Conservation (phyloP, 2,888 invertebrate genomes). For the Diplazon laetatorius region DNA sequence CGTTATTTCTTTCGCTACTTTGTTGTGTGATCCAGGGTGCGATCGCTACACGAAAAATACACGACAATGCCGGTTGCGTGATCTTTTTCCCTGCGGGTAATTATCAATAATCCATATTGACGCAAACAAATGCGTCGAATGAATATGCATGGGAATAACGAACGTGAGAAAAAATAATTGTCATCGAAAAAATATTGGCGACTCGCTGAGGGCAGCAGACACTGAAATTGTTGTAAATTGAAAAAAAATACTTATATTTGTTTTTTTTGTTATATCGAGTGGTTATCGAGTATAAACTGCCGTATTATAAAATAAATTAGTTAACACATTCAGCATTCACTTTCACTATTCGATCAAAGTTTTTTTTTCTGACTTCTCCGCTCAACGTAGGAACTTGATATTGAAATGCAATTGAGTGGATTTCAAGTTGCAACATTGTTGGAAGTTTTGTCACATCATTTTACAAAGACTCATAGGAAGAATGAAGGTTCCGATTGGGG, state of each 20-base stretch:
- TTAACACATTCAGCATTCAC: too few species aligned
- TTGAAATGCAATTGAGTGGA: too few species aligned
- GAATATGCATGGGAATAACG: slow-evolving; percentile 7
- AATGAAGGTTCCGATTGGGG: too few species aligned
- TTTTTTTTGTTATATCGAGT: too few species aligned
- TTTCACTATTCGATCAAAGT: too few species aligned
- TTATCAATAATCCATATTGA: slow-evolving; percentile 15
- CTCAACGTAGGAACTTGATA: too few species aligned
- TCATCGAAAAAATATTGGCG: not conserved
- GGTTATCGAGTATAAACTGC: too few species aligned
- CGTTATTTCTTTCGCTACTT: slow-evolving; percentile 27
- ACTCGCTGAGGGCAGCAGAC: not conserved
- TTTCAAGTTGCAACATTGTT: too few species aligned
- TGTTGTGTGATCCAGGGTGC: slow-evolving; percentile 6
- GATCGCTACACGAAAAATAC: not conserved
- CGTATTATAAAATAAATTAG: too few species aligned
- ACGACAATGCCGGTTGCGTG: slow-evolving; percentile 45
- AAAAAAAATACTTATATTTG: not conserved
- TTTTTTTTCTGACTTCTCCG: too few species aligned
- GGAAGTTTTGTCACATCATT: too few species aligned
- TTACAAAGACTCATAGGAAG: too few species aligned
- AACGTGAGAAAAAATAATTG: not conserved
- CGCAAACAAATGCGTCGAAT: not conserved
- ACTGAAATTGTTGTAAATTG: not conserved
- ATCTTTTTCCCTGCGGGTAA: slow-evolving; percentile 27